Conservation (phyloP, 2,888 invertebrate species). For the Lutraria lutraria region DNA sequence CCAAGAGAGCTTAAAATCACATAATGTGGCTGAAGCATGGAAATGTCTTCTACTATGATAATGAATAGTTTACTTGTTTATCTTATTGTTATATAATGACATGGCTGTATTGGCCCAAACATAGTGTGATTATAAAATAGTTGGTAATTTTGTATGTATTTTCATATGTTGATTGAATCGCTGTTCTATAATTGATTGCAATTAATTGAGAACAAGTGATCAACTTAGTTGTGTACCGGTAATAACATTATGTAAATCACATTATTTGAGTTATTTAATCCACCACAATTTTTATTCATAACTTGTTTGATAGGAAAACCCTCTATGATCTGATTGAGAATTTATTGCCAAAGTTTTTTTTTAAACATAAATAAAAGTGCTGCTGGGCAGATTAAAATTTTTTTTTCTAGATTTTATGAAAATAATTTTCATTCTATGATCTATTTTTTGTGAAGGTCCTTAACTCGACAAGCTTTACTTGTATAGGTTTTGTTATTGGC, state of each 20-base stretch:
- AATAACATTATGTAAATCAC: too few relatives aligned
- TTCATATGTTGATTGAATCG: not conserved
- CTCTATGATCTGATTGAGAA: not conserved
- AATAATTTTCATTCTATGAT: not conserved
- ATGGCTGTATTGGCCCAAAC: not conserved
- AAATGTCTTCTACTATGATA: not conserved
- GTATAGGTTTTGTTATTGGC: not conserved
- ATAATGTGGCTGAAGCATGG: not conserved
- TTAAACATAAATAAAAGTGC: not conserved
- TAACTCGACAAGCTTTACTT: not conserved
- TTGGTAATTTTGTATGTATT: not conserved
- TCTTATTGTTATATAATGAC: not conserved
- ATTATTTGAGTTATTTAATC: too few relatives aligned
- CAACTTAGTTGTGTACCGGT: too few relatives aligned
- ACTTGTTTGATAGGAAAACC: too few relatives aligned
- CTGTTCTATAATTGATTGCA: not conserved
- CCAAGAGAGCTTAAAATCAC: too few relatives aligned
- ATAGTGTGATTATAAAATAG: not conserved
- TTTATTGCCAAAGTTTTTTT: not conserved
- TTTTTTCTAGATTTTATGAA: not conserved
- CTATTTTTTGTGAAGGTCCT: not conserved
- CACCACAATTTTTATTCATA: too few relatives aligned
- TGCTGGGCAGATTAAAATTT: slow-evolving; percentile 17
- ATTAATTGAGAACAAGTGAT: too few relatives aligned
- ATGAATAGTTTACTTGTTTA: not conserved